phyloP scores from a whole-genome alignment of 2,888 invertebrate genomes.

The Exocentrus adspersus region DNA sequence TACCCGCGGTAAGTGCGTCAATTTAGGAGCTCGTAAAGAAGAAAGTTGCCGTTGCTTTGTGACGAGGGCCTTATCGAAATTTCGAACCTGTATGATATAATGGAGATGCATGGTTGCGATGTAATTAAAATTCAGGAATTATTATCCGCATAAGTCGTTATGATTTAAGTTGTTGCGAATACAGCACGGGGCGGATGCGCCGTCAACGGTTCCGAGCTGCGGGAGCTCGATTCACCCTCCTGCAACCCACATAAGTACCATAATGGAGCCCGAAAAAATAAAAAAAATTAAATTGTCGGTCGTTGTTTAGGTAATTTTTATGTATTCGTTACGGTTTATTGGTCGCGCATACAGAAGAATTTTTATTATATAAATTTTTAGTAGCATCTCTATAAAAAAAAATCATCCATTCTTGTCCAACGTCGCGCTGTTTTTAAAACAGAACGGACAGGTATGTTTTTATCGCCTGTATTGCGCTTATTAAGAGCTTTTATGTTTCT shows the following conservation, averaged over 20 bases:
- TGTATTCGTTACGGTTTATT: slow-evolving; percentile 37
- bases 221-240: slow-evolving; percentile 27
- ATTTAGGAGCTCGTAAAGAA: slow-evolving; percentile 2
- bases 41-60: not conserved
- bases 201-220: slow-evolving; percentile 24
- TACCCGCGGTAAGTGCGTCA: not conserved
- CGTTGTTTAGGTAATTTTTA: slow-evolving; percentile 37
- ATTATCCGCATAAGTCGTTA: slow-evolving; percentile 51
- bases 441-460: slow-evolving; percentile 42
- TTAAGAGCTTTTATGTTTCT: slow-evolving; percentile 22
- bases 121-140: slow-evolving; percentile 54
- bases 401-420: slow-evolving; percentile 40
- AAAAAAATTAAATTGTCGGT: slow-evolving; percentile 33
- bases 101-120: slow-evolving; percentile 50
- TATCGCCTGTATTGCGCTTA: slow-evolving; percentile 24
- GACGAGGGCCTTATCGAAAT: slow-evolving; percentile 44
- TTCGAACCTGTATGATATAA: slow-evolving; percentile 47
- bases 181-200: slow-evolving; percentile 18
- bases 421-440: slow-evolving; percentile 42
- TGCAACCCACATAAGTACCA: slow-evolving; percentile 29
- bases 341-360: slow-evolving; percentile 21
- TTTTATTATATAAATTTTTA: slow-evolving; percentile 37
- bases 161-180: slow-evolving; percentile 46
- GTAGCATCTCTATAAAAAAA: slow-evolving; percentile 38
- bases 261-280: slow-evolving; percentile 24